Evolutionary conservation across 2,888 invertebrate genomes (phyloP).

Genomic region (Barypeithes pellucidus): DNA sequence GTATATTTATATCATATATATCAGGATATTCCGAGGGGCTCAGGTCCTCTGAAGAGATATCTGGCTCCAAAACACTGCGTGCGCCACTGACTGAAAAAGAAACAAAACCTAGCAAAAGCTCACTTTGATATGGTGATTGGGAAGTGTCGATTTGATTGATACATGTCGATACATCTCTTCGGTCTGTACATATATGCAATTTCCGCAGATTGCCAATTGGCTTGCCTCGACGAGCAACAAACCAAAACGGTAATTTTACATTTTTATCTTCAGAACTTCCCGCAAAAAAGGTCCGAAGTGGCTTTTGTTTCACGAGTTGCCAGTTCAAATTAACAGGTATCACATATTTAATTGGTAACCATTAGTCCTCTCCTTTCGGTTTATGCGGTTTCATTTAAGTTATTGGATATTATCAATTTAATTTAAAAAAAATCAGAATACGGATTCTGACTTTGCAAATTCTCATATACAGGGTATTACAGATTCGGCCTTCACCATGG

Average conservation of each 20-base stretch:
- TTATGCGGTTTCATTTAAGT: too few relatives aligned
- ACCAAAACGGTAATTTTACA: background rate
- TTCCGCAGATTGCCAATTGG: slow-evolving; percentile 28
- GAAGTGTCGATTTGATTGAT: slow-evolving; percentile 39
- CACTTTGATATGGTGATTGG: slow-evolving; percentile 5
- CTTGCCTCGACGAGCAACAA: slow-evolving; percentile 24
- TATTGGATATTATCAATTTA: too few relatives aligned
- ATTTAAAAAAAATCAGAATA: too few relatives aligned
- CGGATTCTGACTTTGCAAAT: too few relatives aligned
- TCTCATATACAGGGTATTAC: too few relatives aligned
- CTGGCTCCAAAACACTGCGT: too few relatives aligned
- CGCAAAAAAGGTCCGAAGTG: background rate
- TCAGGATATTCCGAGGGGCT: too few relatives aligned
- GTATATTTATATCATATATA: too few relatives aligned
- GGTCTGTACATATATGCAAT: slow-evolving; percentile 31
- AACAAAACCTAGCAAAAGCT: background rate
- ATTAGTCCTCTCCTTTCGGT: too few relatives aligned
- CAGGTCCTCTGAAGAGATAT: background rate
- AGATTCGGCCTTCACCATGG: too few relatives aligned
- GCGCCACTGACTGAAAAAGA: slow-evolving; percentile 3
- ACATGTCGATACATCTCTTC: slow-evolving; percentile 28
- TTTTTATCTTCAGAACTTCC: background rate
- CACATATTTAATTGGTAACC: too few relatives aligned
- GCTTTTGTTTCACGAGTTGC: background rate
- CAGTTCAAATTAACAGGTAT: background rate